Evolutionary conservation across 1,140 invertebrate species (phyloP).

Genomic region (Ostrea denselamellosa): DNA sequence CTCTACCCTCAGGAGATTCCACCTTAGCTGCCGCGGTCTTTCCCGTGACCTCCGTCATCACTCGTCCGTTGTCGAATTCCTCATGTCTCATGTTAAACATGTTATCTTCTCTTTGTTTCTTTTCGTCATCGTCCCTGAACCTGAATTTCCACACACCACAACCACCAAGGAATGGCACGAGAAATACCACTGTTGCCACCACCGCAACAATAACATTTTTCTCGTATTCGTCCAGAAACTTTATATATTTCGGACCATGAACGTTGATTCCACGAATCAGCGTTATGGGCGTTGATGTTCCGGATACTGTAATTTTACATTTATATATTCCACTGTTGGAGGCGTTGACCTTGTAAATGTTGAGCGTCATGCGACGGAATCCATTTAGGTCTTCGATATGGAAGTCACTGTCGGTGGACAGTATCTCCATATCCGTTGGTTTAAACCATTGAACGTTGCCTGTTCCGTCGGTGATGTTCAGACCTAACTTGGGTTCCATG

Average conservation of each 20-base stretch:
- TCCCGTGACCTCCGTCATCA: neutral
- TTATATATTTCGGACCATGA: neutral
- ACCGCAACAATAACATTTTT: conserved; percentile 34
- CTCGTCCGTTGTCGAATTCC: neutral
- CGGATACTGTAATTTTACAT: neutral
- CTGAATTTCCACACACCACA: conserved; percentile 28
- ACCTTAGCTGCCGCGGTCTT: neutral
- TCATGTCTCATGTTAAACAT: neutral
- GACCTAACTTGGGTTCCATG: neutral
- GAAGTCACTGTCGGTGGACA: neutral
- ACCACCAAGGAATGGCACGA: conserved; percentile 27
- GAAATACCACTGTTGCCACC: conserved; percentile 4
- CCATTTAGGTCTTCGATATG: neutral
- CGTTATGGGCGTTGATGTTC: too few relatives aligned
- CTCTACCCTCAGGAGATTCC: neutral
- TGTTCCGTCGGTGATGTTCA: neutral
- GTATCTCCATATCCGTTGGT: neutral
- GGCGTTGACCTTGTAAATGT: neutral
- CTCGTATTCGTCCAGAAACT: conserved; percentile 2
- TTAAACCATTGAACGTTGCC: neutral
- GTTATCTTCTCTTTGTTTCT: neutral
- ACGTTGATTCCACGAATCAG: conserved; percentile 26
- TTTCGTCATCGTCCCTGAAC: conserved; percentile 1
- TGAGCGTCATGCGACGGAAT: neutral
- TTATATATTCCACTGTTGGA: conserved; percentile 37